Base-by-base conservation (phyloP, 2,113 vertebrate species). In the Chauna torquata region DNA sequence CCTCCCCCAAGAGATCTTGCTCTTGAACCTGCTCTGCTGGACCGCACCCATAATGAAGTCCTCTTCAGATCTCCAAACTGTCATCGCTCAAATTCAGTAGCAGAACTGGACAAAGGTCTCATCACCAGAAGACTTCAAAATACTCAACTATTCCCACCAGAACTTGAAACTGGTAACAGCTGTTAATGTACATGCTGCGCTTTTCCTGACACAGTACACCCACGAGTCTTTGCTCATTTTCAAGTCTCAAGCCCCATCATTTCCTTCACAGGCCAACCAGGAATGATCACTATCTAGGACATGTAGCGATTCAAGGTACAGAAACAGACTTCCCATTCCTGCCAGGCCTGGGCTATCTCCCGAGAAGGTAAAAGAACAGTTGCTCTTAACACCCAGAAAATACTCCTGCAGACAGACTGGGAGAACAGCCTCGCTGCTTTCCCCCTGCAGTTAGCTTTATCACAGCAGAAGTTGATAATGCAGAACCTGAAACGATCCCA, bases 41-140 rank as follows among this genome's bases (percentile, higher is more conserved):
- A 36, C 47, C 3, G 19, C 64, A 16, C 5, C 49, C 74, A 69
- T 20, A 17, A 3, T 70, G 91, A 97, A 97, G 95, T 98, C 97
- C 90, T 98, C 97, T 90, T 98, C 98, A 98, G 98, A 98, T 92
- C 72, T 86, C 30, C 88, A 96, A 93, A 96, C 55, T 96, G 91
- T 99, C 98, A 78, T 96, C 98, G 94, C 97, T 96, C 24, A 17
- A 72, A 65, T 32, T 99, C 98, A 98, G 98, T 69, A 99, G 98
- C 98, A 99, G 98, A 99, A 99, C 99, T 98, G 98, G 98, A 98
- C 98, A 98, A 95, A 92, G 97, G 91, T 98, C 92, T 99, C 98
- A 98, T 99, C 98, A 99, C 40, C 19, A 96, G 96, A 97, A 97
- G 96, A 96, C 94, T 97, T 97, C 97, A 91, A 15, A 93, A 79